Conservation (phyloP, 2,888 invertebrate species). For the Lithophane leautieri region DNA sequence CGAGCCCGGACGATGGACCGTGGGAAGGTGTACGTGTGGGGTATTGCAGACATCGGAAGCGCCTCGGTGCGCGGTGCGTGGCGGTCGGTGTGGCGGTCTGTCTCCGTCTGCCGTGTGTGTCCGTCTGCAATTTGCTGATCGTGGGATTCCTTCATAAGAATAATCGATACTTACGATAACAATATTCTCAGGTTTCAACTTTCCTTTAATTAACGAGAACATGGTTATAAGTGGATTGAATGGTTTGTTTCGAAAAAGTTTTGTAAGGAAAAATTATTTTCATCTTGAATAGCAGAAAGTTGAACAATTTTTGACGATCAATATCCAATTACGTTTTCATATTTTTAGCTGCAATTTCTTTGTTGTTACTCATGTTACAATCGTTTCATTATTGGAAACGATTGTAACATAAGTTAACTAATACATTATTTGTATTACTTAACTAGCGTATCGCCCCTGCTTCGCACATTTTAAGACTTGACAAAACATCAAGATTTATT, state of each 20-base stretch:
- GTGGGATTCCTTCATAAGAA: too few relatives aligned
- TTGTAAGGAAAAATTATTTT: not conserved
- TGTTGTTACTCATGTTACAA: not conserved
- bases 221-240: conserved; percentile 2
- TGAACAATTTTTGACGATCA: too few relatives aligned
- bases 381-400: too few relatives aligned
- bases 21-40: too few relatives aligned
- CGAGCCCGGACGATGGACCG: too few relatives aligned
- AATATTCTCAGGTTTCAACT: conserved; percentile 11
- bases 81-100: too few relatives aligned
- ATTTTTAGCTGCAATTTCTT: not conserved
- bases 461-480: not conserved
- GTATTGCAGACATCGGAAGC: too few relatives aligned
- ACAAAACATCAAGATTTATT: not conserved
- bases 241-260: not conserved
- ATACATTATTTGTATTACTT: too few relatives aligned
- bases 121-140: too few relatives aligned
- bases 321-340: not conserved
- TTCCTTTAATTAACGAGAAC: conserved; percentile 19
- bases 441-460: not conserved
- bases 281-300: not conserved
- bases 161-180: conserved; percentile 8
- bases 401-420: not conserved
- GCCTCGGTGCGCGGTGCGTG: too few relatives aligned
- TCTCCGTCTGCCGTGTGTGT: too few relatives aligned